Percentiles rank a stretch among this genome's conserved stretches.
Conservation (phyloP, 1,140 invertebrate genomes). For the Temnothorax nylanderi region DNA sequence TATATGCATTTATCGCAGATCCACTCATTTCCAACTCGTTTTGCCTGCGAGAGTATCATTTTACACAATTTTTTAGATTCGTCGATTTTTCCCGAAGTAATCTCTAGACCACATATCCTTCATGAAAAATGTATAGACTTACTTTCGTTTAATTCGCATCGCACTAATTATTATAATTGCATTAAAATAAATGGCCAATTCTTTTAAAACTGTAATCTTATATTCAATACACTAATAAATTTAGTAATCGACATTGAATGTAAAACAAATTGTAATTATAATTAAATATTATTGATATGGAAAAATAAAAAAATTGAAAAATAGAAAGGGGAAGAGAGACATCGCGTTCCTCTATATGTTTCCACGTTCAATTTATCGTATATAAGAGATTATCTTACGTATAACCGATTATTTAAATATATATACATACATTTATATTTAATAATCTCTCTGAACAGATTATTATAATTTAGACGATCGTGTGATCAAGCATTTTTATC, state of each 20-base stretch:
- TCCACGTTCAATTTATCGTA: background rate
- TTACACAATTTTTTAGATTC: background rate
- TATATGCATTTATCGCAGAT: background rate
- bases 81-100: background rate
- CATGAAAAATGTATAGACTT: background rate
- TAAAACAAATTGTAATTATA: background rate
- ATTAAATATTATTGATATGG: background rate
- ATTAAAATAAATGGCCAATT: constrained; percentile 15
- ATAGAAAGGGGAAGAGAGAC: background rate
- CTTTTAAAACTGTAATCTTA: background rate
- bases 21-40: background rate
- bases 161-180: background rate
- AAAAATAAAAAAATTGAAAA: background rate
- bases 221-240: constrained; percentile 4
- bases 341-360: background rate
- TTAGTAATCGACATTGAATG: background rate
- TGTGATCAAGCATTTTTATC: background rate
- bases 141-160: background rate
- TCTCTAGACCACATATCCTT: background rate
- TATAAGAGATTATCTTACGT: background rate
- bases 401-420: background rate
- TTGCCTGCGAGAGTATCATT: background rate
- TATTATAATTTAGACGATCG: constrained; percentile 1
- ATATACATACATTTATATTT: background rate
- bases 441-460: constrained; percentile 6